Base-by-base conservation (phyloP, 2,888 invertebrate genomes). In the Mythimna ferrago region DNA sequence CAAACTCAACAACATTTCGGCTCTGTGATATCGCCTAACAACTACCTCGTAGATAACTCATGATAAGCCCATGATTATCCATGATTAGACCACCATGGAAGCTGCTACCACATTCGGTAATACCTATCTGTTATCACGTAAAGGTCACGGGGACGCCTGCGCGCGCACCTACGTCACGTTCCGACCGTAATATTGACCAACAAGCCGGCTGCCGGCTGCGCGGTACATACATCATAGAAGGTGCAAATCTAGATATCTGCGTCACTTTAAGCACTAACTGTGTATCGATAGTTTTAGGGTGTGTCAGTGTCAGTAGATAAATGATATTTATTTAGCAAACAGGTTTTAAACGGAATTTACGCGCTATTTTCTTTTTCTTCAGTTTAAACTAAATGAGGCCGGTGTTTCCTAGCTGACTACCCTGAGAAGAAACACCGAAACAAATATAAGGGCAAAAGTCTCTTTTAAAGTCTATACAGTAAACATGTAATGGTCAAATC, bases 81-180 rank as follows among this genome's bases (percentile, higher is more conserved):
- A 60, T 63, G 32, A 71, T 76, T 68, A 76, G 57, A 54, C 57
- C 44, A 60, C 65, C 58, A 81, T 81, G 44, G 76, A 76, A 71
- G 63, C 73, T 76, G 68, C 53, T 63, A 67, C 74, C 66, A 65
- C 66, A 70, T 66, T 69, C 67, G 53, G 73, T 74, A 78, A 71
- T 69, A 74, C 38, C 79, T 71, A 74, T 44, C 79, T 71, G 78
- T 81, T 81, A 80, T 80, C 83, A 71, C 62, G 82, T 86, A 90
- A 93, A 94, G 94, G 93, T 94, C 93, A 92, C 71, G 88, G 83
- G 88, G 88, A 83, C 89, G 86, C 63, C 74, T 94, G 94, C 94
- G 95, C 95, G 94, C 94, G 92, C 89, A 91, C 58, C 86, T 91
- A 94, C 94, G 94, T 93, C 92, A 91, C 87, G 44, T 32, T 87